These are phyloP conservation scores for Aradophagus sp. DNA, from an alignment of 1,140 invertebrate genomes.

Conservation along the genomic window DNA sequence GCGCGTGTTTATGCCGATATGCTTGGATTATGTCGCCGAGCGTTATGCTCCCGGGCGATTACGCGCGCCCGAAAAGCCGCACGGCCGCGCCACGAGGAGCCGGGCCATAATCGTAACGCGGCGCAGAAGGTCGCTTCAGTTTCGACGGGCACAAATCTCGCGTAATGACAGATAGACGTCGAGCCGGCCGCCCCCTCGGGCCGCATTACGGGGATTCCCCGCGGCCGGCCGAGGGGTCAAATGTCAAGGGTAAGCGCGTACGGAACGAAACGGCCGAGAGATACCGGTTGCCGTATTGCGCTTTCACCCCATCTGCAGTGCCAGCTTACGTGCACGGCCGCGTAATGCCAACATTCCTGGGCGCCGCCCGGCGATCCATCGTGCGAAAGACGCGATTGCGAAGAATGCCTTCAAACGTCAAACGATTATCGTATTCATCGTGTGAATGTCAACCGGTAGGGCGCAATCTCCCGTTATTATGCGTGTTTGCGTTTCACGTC, in stretches of 20 bases:
- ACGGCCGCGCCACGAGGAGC: conserved; percentile 6
- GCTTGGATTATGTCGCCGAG: conserved; percentile 26
- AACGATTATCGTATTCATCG: conserved; percentile 41
- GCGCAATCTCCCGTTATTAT: conserved; percentile 21
- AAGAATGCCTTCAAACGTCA: conserved; percentile 47
- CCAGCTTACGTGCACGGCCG: conserved; percentile 20
- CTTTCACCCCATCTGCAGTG: conserved; percentile 38
- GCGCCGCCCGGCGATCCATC: conserved; percentile 19
- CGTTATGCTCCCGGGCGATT: conserved; percentile 13
- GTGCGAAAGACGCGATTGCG: conserved; percentile 46
- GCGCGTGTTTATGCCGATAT: conserved; percentile 28
- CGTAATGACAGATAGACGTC: conserved; percentile 66
- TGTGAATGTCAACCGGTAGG: conserved; percentile 38
- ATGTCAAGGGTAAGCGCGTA: conserved; percentile 41
- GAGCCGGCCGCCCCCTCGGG: conserved; percentile 48
- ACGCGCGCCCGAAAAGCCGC: background rate
- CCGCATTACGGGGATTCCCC: conserved; percentile 34
- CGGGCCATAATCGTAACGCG: conserved; percentile 64
- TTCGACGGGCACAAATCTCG: conserved; percentile 62
- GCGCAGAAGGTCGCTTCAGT: conserved; percentile 60
- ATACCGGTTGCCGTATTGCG: conserved; percentile 47
- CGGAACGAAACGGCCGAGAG: conserved; percentile 42
- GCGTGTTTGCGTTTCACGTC: conserved; percentile 43
- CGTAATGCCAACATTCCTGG: conserved; percentile 39
- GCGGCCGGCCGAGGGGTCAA: conserved; percentile 20